Evolutionary conservation across 2,888 invertebrate species (phyloP).

Genomic region (Ophraella communa): DNA sequence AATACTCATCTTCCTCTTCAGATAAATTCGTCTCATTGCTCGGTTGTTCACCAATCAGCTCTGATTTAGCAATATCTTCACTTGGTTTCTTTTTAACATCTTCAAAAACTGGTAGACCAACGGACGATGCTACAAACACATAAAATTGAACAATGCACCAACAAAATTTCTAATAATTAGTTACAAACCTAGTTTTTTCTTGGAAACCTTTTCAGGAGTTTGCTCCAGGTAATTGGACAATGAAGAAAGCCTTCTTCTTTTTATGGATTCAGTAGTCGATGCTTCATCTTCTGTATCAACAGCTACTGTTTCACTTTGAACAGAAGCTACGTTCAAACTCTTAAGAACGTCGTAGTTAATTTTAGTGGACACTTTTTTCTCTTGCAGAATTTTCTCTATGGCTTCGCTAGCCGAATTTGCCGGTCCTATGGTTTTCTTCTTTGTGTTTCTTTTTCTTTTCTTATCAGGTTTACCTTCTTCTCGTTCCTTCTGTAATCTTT

Average conservation of each 20-base stretch:
- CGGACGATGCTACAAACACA: background rate
- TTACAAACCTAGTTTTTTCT: slow-evolving; percentile 14
- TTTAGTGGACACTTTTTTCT: slow-evolving; percentile 94
- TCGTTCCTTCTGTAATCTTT: slow-evolving; percentile 76
- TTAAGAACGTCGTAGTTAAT: slow-evolving; percentile 97
- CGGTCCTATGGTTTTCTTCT: slow-evolving; percentile 70
- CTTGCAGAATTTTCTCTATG: slow-evolving; percentile 63
- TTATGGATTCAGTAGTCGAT: slow-evolving; percentile 38
- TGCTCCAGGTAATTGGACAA: slow-evolving; percentile 29
- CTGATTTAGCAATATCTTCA: slow-evolving; percentile 13
- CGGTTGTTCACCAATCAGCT: slow-evolving; percentile 1
- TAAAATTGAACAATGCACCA: background rate
- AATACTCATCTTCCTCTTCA: slow-evolving; percentile 55
- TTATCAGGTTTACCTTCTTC: slow-evolving; percentile 89
- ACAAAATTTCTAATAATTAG: background rate
- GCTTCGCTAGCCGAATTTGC: slow-evolving; percentile 76
- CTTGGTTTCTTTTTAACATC: slow-evolving; percentile 14
- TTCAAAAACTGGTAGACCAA: slow-evolving; percentile 35
- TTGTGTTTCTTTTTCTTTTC: slow-evolving; percentile 71
- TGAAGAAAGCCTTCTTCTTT: slow-evolving; percentile 37
- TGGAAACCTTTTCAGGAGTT: slow-evolving; percentile 23
- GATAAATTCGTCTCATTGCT: slow-evolving; percentile 8
- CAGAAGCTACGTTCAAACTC: slow-evolving; percentile 67
- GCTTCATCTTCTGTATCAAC: slow-evolving; percentile 34
- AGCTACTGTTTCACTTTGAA: slow-evolving; percentile 49